These are phyloP conservation scores for Tachypleus tridentatus DNA, from an alignment of 1,140 invertebrate species.

Conservation along the genomic window DNA sequence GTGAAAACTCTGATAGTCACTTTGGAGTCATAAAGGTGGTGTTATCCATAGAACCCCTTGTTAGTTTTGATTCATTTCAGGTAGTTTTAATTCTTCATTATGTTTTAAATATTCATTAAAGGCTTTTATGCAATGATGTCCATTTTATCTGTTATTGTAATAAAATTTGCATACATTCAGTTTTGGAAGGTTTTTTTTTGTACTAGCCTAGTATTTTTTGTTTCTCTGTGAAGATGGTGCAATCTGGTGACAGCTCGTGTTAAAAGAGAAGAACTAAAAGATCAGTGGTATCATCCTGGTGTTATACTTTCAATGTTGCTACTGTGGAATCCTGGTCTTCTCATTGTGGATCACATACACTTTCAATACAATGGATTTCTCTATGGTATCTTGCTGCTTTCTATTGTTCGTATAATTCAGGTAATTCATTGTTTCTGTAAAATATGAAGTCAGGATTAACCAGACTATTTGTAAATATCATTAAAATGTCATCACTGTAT, in stretches of 20 bases:
- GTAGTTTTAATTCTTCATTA: too few relatives aligned
- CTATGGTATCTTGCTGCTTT: constrained; percentile 81
- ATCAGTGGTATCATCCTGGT: constrained; percentile 28
- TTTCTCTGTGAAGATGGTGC: not conserved
- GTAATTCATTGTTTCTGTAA: constrained; percentile 28
- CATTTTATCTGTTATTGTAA: too few relatives aligned
- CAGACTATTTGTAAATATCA: too few relatives aligned
- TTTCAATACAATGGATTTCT: constrained; percentile 99
- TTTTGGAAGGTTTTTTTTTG: too few relatives aligned
- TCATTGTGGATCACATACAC: constrained; percentile 96
- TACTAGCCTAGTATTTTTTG: too few relatives aligned
- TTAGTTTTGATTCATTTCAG: too few relatives aligned
- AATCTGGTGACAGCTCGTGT: constrained; percentile 5
- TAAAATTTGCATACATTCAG: too few relatives aligned
- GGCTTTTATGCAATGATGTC: too few relatives aligned
- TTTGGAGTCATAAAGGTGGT: too few relatives aligned
- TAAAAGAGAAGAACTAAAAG: constrained; percentile 6
- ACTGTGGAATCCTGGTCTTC: constrained; percentile 71
- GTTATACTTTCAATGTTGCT: constrained; percentile 42
- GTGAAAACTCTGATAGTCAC: too few relatives aligned
- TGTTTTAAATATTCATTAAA: too few relatives aligned
- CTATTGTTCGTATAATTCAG: constrained; percentile 53
- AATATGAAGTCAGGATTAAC: not conserved
- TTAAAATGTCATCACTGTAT: not conserved
- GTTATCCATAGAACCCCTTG: too few relatives aligned